A percentile compares a stretch with the other conserved stretches of the same genome.
phyloP scores from a whole-genome alignment of 2,888 invertebrate species.

The Sisyra terminalis region DNA sequence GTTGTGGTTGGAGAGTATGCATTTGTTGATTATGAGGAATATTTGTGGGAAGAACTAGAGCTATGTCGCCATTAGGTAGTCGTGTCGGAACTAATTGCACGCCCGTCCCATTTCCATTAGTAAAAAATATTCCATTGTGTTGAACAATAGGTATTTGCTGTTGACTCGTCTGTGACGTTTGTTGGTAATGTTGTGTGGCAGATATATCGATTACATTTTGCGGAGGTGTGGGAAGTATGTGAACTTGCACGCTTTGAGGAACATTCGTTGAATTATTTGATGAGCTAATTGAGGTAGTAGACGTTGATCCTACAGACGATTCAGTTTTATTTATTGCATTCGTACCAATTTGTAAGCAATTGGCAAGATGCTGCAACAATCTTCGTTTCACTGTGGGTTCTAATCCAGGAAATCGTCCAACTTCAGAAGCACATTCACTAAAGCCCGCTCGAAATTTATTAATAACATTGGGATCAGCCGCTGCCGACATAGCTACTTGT shows the following conservation, averaged over 20 bases:
- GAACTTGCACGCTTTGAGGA: constrained; percentile 8
- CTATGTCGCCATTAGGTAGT: constrained; percentile 68
- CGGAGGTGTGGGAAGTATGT: constrained; percentile 7
- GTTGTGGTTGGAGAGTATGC: constrained; percentile 9
- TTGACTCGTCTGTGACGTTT: neutral
- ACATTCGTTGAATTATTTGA: constrained; percentile 8
- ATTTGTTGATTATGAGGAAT: neutral
- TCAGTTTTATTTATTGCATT: constrained; percentile 24
- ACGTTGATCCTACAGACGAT: neutral
- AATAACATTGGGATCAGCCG: constrained; percentile 68
- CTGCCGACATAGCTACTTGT: constrained; percentile 66
- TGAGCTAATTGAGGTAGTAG: too few species aligned
- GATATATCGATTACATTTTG: too few species aligned
- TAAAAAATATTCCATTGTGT: constrained; percentile 6
- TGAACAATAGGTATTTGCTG: neutral
- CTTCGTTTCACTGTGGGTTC: constrained; percentile 41
- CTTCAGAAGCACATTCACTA: constrained; percentile 76
- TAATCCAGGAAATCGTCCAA: constrained; percentile 52
- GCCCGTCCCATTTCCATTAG: constrained; percentile 17
- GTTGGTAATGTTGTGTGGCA: constrained; percentile 1
- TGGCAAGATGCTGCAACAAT: constrained; percentile 45
- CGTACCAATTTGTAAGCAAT: constrained; percentile 32
- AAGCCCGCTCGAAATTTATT: constrained; percentile 78
- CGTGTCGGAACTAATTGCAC: constrained; percentile 68
- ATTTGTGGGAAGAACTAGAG: constrained; percentile 50